Base-by-base conservation (phyloP, 2,797 vertebrate genomes). In the Myotis vivesi region DNA sequence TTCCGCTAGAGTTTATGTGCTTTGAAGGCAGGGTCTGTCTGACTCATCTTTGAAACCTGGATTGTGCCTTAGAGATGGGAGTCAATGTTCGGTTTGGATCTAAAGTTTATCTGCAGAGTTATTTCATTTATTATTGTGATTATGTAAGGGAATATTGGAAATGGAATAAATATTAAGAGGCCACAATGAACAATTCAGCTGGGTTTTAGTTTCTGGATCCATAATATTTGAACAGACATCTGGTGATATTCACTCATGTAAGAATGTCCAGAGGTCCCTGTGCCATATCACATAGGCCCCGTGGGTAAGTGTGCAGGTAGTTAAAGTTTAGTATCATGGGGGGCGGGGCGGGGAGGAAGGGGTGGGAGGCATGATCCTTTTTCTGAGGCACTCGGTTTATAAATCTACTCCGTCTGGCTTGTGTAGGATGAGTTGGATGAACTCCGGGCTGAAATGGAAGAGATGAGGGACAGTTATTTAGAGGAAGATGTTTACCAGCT, bases 401-500 rank as follows among this genome's bases (percentile, higher is more conserved):
- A 85, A 81, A 38, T 85, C 46, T 95, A 57, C 93, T 85, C 73
- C 91, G 36, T 98, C 96, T 98, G 98, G 80, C 55, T 97, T 97
- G 91, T 71, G 88, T 97, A 99, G 99, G 99, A 99, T 98, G 99
- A 99, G 98, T 97, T 99, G 98, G 99, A 99, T 73, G 99, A 99
- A 98, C 98, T 99, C 96, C 99, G 99, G 51, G 99, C 99, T 0
- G 99, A 99, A 98, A 99, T 99, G 99, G 99, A 99, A 98, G 99
- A 99, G 98, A 99, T 99, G 98, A 99, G 99, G 44, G 99, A 99
- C 98, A 99, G 98, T 98, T 99, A 99, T 96, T 98, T 99, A 97
- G 99, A 99, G 97, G 99, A 99, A 98, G 99, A 99, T 97, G 99
- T 99, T 91, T 99, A 99, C 98, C 99, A 99, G 98, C 98, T 99